Base-by-base conservation (phyloP, 1,140 invertebrate genomes). In the Drosophila ogumai region DNA sequence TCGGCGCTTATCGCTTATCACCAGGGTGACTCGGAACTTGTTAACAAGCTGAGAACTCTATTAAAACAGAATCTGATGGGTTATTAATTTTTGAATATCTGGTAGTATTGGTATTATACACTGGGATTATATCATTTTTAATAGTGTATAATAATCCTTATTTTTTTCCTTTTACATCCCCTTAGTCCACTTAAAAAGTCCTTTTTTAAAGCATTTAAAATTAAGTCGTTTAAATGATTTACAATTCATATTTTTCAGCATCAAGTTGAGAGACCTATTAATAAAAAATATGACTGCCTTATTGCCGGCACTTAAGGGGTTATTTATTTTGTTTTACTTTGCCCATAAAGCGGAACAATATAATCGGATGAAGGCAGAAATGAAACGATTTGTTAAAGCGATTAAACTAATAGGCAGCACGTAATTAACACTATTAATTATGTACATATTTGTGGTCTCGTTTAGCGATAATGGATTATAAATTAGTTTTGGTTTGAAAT, bases 351-450 rank as follows among this genome's bases (percentile, higher is more conserved):
- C 54, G 8, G 17, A 41, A 40, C 36, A 41, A 57, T 59, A 58
- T 19, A 41, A 38, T 22, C 17, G 52, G 25, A 59, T 41, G 10
- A 54, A n/a, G 17, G 36, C 25, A 32, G 6, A 41, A 64, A 32
- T 28, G 25, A 59, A 59, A 6, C 60, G 28, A 59, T 64, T 64
- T 59, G 54, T 60, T 59, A 40, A 28, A 19, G 54, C 17, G 52
- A 63, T 63, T 58, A 58, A 58, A 63, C 13, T 40, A 63, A 63
- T 36, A 63, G 32, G 34, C 34, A 22, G 7, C 54, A 60, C 55
- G 40, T 60, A 43, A 41, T 22, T 32, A 41, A 17, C 28, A 41
- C 17, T 59, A 22, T 60, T 64, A 41, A 22, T 59, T 25, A n/a
- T 19, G 13, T 5, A 22, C 19, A 36, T 22, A 54, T 54, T 22